These are phyloP conservation scores for Triops longicaudatus DNA, from an alignment of 1,140 invertebrate species.

Conservation along the genomic window DNA sequence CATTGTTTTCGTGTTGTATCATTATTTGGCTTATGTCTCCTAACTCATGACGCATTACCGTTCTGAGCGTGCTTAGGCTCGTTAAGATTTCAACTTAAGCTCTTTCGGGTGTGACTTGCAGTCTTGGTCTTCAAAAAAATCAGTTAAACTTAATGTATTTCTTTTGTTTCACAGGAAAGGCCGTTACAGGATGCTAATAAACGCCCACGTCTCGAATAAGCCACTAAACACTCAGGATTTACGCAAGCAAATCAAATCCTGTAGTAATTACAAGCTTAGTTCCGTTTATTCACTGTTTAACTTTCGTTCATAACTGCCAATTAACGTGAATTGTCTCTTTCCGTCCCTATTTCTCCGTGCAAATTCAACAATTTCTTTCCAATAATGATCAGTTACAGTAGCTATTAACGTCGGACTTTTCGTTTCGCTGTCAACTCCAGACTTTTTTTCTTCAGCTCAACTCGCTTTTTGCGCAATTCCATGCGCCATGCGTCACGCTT, in stretches of 20 bases:
- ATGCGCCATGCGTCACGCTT: slow-evolving; percentile 1
- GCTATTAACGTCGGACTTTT: background rate
- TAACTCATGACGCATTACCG: too few relatives aligned
- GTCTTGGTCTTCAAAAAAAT: too few relatives aligned
- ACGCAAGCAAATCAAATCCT: background rate
- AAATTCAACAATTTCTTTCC: background rate
- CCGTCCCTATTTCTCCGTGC: too few relatives aligned
- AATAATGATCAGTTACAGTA: background rate
- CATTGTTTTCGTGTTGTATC: too few relatives aligned
- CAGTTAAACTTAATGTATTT: background rate
- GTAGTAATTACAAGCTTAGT: too few relatives aligned
- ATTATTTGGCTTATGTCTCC: too few relatives aligned
- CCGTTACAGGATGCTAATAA: background rate
- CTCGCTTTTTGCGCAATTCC: slow-evolving; percentile 22
- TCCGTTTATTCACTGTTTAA: too few relatives aligned
- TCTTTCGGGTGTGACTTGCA: too few relatives aligned
- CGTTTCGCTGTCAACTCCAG: background rate
- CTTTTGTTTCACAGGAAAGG: background rate
- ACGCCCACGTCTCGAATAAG: background rate
- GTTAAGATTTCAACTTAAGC: too few relatives aligned
- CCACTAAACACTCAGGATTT: background rate
- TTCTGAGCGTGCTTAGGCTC: too few relatives aligned
- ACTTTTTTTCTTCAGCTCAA: slow-evolving; percentile 21
- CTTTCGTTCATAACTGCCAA: too few relatives aligned
- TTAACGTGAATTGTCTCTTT: too few relatives aligned